Percentiles rank a stretch among this genome's conserved stretches.
phyloP scores from a whole-genome alignment of 1,140 invertebrate species.

The Heliothis virescens region DNA sequence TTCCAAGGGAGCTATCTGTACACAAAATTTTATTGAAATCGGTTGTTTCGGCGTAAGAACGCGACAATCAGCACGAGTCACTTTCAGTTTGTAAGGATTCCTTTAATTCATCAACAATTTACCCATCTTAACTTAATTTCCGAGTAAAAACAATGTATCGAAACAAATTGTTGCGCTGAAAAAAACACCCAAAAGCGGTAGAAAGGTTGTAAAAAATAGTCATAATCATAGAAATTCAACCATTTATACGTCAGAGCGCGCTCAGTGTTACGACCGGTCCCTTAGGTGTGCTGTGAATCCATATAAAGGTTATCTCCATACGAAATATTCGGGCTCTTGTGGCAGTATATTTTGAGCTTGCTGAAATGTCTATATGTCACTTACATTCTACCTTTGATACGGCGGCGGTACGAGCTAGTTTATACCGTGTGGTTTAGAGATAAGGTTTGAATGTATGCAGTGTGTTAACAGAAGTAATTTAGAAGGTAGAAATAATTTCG shows the following conservation, averaged over 20 bases:
- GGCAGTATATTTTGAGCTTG: constrained; percentile 38
- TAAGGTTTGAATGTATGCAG: too few species aligned
- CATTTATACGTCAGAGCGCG: constrained; percentile 43
- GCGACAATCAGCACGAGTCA: too few species aligned
- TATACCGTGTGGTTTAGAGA: too few species aligned
- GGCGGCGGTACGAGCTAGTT: too few species aligned
- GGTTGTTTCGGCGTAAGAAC: too few species aligned
- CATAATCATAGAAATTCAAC: constrained; percentile 41
- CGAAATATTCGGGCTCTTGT: constrained; percentile 35
- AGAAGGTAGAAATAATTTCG: too few species aligned
- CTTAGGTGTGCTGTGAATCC: constrained; percentile 33
- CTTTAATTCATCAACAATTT: too few species aligned
- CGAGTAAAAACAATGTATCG: not conserved
- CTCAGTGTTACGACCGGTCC: constrained; percentile 38
- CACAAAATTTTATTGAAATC: too few species aligned
- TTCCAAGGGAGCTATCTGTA: too few species aligned
- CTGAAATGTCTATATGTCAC: constrained; percentile 9
- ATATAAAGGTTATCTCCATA: constrained; percentile 45
- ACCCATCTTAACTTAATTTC: not conserved
- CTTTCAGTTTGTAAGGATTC: too few species aligned
- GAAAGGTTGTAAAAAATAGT: constrained; percentile 28
- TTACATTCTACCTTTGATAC: not conserved
- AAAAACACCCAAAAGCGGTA: not conserved
- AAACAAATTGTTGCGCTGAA: constrained; percentile 7
- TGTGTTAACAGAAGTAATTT: too few species aligned